Percentiles rank a stretch among this genome's conserved stretches.
These are phyloP conservation scores for Montipora sp. DNA, from an alignment of 64 coral and sea anemone genomes.

Conservation along the genomic window DNA sequence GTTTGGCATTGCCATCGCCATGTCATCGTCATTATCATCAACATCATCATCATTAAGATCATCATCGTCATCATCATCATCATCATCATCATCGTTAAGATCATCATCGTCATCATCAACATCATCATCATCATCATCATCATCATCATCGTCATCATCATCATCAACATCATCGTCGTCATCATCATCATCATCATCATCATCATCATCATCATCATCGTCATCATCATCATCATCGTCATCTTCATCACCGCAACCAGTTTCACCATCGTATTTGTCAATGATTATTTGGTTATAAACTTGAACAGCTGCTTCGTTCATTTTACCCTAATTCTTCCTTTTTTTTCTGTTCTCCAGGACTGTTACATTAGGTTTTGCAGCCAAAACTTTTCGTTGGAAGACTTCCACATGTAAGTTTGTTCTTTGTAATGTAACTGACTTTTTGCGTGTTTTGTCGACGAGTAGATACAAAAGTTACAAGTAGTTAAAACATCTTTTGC, in stretches of 20 bases:
- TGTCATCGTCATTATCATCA: no score
- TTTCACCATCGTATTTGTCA: no score
- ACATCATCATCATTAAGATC: no score
- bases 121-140: neutral
- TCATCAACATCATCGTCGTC: neutral
- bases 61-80: no score
- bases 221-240: neutral
- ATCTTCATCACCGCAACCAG: no score
- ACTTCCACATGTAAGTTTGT: conserved; percentile 90
- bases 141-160: neutral
- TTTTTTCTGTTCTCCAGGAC: conserved; percentile 74
- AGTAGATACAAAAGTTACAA: no score
- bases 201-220: neutral
- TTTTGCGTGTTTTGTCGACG: no score
- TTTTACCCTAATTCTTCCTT: neutral
- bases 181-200: neutral
- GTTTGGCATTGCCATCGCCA: no score
- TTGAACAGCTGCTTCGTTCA: neutral
- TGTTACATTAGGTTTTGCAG: conserved; percentile 97
- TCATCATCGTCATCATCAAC: neutral
- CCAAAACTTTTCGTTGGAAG: conserved; percentile 95
- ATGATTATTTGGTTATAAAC: no score
- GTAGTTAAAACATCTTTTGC: no score
- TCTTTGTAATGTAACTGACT: neutral
- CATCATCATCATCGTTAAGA: neutral